Evolutionary conservation across 2,888 invertebrate genomes (phyloP).

Genomic region (Rhabditophanes sp.): DNA sequence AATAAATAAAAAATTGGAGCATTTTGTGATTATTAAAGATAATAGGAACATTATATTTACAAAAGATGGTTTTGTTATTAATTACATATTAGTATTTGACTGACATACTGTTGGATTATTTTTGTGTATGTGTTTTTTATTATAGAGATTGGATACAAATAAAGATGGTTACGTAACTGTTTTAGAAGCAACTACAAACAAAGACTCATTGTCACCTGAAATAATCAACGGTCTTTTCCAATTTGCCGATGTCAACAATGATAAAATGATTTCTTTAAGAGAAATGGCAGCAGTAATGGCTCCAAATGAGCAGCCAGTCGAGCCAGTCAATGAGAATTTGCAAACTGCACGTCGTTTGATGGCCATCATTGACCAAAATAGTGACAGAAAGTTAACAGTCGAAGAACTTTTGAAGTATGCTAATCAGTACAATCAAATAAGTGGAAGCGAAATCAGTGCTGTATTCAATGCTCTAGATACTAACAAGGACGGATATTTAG

Average conservation of each 20-base stretch:
- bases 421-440: slow-evolving; percentile 15
- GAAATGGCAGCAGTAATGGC: slow-evolving; percentile 22
- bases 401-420: slow-evolving; percentile 26
- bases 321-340: slow-evolving; percentile 17
- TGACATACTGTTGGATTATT: too few relatives aligned
- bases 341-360: slow-evolving; percentile 31
- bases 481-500: slow-evolving; percentile 13
- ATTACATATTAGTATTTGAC: too few relatives aligned
- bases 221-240: slow-evolving; percentile 31
- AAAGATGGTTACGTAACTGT: slow-evolving; percentile 19
- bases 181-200: slow-evolving; percentile 10
- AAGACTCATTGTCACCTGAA: slow-evolving; percentile 12
- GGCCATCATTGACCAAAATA: slow-evolving; percentile 26
- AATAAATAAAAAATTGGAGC: too few relatives aligned
- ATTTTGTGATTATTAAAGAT: too few relatives aligned
- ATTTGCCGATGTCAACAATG: slow-evolving; percentile 29
- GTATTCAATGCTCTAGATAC: slow-evolving; percentile 13
- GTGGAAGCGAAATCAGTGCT: slow-evolving; percentile 5
- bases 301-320: slow-evolving; percentile 4
- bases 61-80: too few relatives aligned
- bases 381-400: slow-evolving; percentile 20
- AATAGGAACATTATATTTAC: too few relatives aligned
- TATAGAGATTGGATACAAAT: slow-evolving; percentile 26
- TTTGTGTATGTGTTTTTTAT: too few relatives aligned
- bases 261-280: slow-evolving; percentile 22